These are phyloP conservation scores for Saturnia pavonia DNA, from an alignment of 2,888 invertebrate genomes.

Conservation along the genomic window DNA sequence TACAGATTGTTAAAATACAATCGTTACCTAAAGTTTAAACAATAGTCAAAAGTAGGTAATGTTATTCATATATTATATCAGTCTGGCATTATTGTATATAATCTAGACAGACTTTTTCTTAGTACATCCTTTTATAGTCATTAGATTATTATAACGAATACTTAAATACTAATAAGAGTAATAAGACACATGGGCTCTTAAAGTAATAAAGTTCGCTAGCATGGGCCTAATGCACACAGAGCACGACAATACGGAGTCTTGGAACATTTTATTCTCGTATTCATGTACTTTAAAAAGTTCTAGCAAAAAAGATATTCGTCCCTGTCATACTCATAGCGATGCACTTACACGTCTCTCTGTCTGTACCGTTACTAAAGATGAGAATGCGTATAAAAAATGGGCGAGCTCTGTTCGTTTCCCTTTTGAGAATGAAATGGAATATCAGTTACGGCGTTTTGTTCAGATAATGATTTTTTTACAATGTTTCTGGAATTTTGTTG, in stretches of 20 bases:
- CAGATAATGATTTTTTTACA: constrained; percentile 41
- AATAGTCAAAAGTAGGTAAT: too few relatives aligned
- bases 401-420: constrained; percentile 49
- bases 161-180: not conserved
- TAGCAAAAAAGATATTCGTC: constrained; percentile 50
- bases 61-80: too few relatives aligned
- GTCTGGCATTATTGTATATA: too few relatives aligned
- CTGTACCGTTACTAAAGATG: constrained; percentile 58
- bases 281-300: constrained; percentile 34
- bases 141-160: not conserved
- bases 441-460: constrained; percentile 36
- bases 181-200: not conserved
- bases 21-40: too few relatives aligned
- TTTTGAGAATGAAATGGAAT: constrained; percentile 50
- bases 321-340: constrained; percentile 33
- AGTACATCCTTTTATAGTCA: not conserved
- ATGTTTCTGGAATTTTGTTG: not conserved
- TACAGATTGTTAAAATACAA: too few relatives aligned
- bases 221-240: not conserved
- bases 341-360: constrained; percentile 31
- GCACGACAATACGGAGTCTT: constrained; percentile 24
- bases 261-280: constrained; percentile 36
- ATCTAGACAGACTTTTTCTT: too few relatives aligned
- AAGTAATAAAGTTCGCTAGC: too few relatives aligned
- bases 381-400: constrained; percentile 66